Base-by-base conservation (phyloP, 1,140 invertebrate species). In the Cydia strobilella region DNA sequence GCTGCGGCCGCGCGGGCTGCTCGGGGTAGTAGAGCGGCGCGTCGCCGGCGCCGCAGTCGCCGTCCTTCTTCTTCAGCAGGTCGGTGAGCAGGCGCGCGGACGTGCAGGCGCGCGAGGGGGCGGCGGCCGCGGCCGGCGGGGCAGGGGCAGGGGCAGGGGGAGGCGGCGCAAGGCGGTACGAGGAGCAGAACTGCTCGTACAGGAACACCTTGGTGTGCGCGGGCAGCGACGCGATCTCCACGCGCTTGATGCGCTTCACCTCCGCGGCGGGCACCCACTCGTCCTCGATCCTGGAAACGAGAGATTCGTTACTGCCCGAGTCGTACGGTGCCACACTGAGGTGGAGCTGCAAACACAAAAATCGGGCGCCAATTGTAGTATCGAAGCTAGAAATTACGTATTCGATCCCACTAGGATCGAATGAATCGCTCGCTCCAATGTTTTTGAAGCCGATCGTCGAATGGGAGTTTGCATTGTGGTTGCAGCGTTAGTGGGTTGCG, bases 261-360 rank as follows among this genome's bases (percentile, higher is more conserved):
- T 92, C 89, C 69, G 82, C 80, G 78, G 86, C 90, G 0, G 90
- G 87, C 75, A 92, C 89, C 90, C 90, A 91, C 73, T 92, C 90
- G 82, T 92, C 90, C 6, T 91, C 90, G 76, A 92, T 72, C 79
- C 90, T 91, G 90, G 13, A 84, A 84, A 72, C 20, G 35, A 66
- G 0, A 1, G 6, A 10, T 73, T 65, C 63, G 78, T 76, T 74
- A 74, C 23, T 72, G 18, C 1, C 1, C 35, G 12, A 0, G 25
- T 1, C 1, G 0, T n/a, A 13, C 7, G n/a, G 79, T 79, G 87
- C 88, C 90, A 90, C 90, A 87, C 88, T 84, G 84, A 84, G 81
- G 79, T 72, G 79, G 5, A 65, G 85, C 88, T 90, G 90, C 89
- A 88, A 90, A 89, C 88, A 91, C 85, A 83, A 54, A 51, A 51